phyloP scores from a whole-genome alignment of 2,888 invertebrate genomes.

The Erynnis tages region DNA sequence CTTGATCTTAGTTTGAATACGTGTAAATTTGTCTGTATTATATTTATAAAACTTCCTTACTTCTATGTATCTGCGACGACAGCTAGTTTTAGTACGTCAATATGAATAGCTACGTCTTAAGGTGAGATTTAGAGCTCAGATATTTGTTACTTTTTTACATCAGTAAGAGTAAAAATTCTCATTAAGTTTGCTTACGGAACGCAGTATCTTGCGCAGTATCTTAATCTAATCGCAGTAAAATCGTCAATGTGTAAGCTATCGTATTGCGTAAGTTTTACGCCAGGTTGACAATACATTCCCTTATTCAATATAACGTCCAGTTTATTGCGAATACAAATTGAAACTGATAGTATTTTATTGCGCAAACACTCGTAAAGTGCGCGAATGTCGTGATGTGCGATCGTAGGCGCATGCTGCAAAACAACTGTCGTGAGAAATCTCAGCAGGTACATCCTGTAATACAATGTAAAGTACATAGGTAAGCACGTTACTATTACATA shows the following conservation, averaged over 20 bases:
- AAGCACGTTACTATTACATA: too few relatives aligned
- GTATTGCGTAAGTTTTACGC: constrained; percentile 14
- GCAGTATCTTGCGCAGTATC: not conserved
- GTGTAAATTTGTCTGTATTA: too few relatives aligned
- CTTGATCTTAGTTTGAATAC: too few relatives aligned
- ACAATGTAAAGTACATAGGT: too few relatives aligned
- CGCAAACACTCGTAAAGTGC: constrained; percentile 29
- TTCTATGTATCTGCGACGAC: too few relatives aligned
- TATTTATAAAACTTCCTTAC: too few relatives aligned
- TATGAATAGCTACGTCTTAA: too few relatives aligned
- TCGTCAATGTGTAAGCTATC: constrained; percentile 6
- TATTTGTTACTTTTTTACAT: too few relatives aligned
- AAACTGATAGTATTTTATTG: constrained; percentile 27
- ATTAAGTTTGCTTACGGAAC: not conserved
- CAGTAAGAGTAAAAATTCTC: not conserved
- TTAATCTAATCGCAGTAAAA: not conserved
- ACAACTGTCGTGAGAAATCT: constrained; percentile 16
- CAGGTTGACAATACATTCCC: constrained; percentile 2
- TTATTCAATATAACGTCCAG: constrained; percentile 18
- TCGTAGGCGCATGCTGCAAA: not conserved
- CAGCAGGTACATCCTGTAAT: not conserved
- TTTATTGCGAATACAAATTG: constrained; percentile 23
- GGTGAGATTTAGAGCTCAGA: too few relatives aligned
- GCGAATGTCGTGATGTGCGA: constrained; percentile 12
- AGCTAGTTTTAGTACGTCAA: too few relatives aligned